These are phyloP conservation scores for Enteromius mattozi DNA, from an alignment of 2,797 vertebrate species.

Conservation along the genomic window DNA sequence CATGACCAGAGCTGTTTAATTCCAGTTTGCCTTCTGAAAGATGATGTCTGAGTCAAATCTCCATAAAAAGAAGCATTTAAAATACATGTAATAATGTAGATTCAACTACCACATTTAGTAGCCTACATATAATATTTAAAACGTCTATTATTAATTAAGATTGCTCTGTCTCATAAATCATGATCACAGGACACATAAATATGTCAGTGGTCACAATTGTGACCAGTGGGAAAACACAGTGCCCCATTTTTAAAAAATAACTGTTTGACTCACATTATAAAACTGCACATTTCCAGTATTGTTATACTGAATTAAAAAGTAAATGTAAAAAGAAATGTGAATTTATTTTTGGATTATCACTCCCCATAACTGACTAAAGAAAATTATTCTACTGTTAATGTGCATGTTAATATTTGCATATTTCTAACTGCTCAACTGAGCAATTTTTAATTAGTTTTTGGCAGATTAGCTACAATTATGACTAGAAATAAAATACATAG, in stretches of 20 bases:
- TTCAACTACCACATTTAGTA: neutral
- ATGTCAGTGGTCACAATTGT: constrained; percentile 1
- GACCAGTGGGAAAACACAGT: neutral
- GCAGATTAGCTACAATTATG: neutral
- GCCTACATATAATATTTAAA: constrained; percentile 1
- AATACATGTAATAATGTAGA: constrained; percentile 6
- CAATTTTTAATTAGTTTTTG: neutral
- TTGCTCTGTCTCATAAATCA: neutral
- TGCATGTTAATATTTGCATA: neutral
- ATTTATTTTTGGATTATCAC: neutral
- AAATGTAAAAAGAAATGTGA: neutral
- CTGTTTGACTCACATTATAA: neutral
- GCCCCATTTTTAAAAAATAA: neutral
- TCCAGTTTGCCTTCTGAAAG: neutral
- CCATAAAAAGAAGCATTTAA: neutral
- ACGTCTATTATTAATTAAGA: neutral
- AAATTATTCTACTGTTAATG: neutral
- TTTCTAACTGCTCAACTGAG: neutral
- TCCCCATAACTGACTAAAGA: neutral
- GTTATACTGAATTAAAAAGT: neutral
- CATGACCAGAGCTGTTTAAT: neutral
- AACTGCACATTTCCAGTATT: neutral
- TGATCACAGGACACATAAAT: constrained; percentile 15
- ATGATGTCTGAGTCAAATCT: neutral
- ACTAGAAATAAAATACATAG: neutral